These are phyloP conservation scores for Prunella strophiata DNA, from an alignment of 2,797 vertebrate species.

Conservation along the genomic window DNA sequence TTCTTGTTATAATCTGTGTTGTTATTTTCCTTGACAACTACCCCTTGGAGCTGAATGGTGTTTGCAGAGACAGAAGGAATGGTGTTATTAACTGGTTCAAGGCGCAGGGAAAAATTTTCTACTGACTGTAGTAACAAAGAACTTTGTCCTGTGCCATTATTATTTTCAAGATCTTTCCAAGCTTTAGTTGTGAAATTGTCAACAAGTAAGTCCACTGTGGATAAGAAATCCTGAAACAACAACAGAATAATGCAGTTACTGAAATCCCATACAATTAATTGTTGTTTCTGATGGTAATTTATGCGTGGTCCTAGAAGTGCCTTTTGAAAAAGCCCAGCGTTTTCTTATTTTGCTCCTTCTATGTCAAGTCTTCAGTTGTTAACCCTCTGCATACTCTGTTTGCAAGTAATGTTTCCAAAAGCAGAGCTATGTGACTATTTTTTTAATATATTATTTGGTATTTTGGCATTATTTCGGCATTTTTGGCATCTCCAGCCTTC, in stretches of 20 bases:
- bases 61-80: constrained; percentile 41
- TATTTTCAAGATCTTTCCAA: constrained; percentile 67
- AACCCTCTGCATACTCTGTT: background rate
- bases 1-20: background rate
- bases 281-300: background rate
- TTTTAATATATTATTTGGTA: background rate
- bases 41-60: constrained; percentile 71
- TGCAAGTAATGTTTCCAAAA: background rate
- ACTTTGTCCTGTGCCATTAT: background rate
- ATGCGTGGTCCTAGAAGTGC: background rate
- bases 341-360: background rate
- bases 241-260: constrained; percentile 12
- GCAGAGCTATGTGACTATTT: background rate
- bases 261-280: background rate
- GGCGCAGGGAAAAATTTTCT: constrained; percentile 67
- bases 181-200: constrained; percentile 12
- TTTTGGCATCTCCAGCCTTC: background rate
- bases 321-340: background rate
- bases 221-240: constrained; percentile 80
- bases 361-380: background rate
- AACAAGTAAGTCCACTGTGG: constrained; percentile 77
- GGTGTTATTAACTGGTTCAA: constrained; percentile 21
- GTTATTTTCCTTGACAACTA: constrained; percentile 26
- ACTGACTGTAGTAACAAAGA: constrained; percentile 80
- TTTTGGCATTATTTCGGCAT: background rate